Base-by-base conservation (phyloP, 1,140 invertebrate species). In the Lycorma delicatula region DNA sequence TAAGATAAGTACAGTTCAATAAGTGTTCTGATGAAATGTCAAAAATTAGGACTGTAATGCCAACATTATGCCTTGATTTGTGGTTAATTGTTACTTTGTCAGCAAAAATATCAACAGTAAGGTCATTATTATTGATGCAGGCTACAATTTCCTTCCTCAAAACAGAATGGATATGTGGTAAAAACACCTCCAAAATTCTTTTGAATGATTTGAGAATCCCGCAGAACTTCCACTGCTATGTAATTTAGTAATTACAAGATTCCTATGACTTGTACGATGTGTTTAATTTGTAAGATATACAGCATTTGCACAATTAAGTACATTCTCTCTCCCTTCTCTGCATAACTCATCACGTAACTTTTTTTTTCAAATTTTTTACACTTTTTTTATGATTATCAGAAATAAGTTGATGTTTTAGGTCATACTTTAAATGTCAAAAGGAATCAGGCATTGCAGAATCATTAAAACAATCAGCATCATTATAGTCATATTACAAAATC, bases 11-110 rank as follows among this genome's bases (percentile, higher is more conserved):
- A 18, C 12, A 38, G 36, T 38, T 38, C 13, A 38, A 38, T 18
- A 38, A 38, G 36, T 13, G 12, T 38, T 38, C 12, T n/a, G 3
- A 5, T 3, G 18, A 38, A 38, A 5, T 38, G 36, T 38, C 3
- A 5, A 38, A 38, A 38, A 38, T 38, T 12, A 18, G 12, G 13
- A 38, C 36, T 38, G 13, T 38, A 12, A 13, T 38, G 36, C 36
- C 36, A 38, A 38, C 36, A 38, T n/a, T 38, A 38, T 5, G 36
- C 12, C 36, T 38, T 38, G 36, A 38, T 38, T 18, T n/a, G 36
- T 38, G 36, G n/a, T n/a, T n/a, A n/a, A n/a, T n/a, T n/a, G n/a
- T 38, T 38, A 38, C 18, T 38, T 38, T 38, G 36, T 38, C 36
- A 38, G 36, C 3, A 38, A 38, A 38, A 6, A 38, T 38, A 3